phyloP scores from a whole-genome alignment of 2,888 invertebrate species.

The Cosmopolites sordidus region DNA sequence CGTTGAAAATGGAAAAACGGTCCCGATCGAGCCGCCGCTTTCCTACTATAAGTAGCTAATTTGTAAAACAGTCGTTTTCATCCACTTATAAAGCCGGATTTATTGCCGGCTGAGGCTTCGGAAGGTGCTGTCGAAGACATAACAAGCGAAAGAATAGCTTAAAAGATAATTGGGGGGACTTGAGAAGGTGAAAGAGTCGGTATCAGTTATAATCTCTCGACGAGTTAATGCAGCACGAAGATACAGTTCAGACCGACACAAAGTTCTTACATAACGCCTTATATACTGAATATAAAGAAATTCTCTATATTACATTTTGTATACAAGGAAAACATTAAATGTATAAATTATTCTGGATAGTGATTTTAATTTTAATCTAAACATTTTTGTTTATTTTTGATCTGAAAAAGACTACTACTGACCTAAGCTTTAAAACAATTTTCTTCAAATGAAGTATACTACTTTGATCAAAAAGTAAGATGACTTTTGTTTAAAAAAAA shows the following conservation, averaged over 20 bases:
- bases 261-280: too few species aligned
- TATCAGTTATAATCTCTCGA: neutral
- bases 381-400: too few species aligned
- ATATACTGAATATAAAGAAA: too few species aligned
- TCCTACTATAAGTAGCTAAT: slow-evolving; percentile 48
- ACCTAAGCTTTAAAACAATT: too few species aligned
- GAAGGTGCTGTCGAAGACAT: slow-evolving; percentile 36
- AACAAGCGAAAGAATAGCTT: slow-evolving; percentile 36
- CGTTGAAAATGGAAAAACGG: slow-evolving; percentile 35
- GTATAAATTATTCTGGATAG: too few species aligned
- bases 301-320: too few species aligned
- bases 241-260: neutral
- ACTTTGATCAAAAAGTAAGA: too few species aligned
- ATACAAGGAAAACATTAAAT: too few species aligned
- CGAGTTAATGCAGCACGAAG: neutral
- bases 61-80: slow-evolving; percentile 46
- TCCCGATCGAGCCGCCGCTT: slow-evolving; percentile 38
- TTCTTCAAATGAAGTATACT: too few species aligned
- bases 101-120: slow-evolving; percentile 41
- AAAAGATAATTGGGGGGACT: slow-evolving; percentile 14
- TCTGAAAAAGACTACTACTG: too few species aligned
- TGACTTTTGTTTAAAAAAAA: too few species aligned
- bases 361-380: too few species aligned
- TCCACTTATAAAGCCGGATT: slow-evolving; percentile 46
- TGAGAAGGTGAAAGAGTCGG: neutral